Conservation (phyloP, 2,797 vertebrate species). For the Muscicapa striata region DNA sequence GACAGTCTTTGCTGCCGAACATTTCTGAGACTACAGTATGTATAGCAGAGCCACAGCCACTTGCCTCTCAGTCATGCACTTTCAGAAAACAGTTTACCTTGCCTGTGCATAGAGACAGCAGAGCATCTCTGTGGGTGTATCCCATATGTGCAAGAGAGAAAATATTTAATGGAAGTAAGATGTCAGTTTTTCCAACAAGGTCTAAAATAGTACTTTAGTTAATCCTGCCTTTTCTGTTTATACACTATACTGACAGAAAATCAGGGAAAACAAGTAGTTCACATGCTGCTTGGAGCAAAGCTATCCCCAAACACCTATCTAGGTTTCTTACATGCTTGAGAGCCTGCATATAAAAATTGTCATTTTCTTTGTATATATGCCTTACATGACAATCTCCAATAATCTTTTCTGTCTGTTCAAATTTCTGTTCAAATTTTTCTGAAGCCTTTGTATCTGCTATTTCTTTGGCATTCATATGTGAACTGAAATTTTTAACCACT, state of each 20-base stretch:
- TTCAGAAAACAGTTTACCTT: background rate
- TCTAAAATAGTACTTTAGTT: background rate
- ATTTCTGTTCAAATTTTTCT: background rate
- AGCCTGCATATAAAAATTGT: background rate
- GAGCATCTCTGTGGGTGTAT: background rate
- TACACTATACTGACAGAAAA: background rate
- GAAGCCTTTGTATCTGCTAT: background rate
- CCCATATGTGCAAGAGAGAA: accelerated
- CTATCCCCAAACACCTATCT: background rate
- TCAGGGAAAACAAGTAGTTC: background rate
- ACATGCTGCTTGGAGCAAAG: background rate
- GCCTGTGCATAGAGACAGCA: background rate
- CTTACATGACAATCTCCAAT: background rate
- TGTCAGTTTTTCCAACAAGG: background rate
- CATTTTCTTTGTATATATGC: background rate
- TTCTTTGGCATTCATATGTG: background rate
- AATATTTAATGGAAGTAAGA: background rate
- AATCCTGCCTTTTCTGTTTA: background rate
- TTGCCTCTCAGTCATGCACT: accelerated
- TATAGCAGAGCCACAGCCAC: background rate
- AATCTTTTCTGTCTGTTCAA: background rate
- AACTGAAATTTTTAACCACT: background rate
- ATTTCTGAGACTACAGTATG: background rate
- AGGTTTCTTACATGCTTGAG: background rate
- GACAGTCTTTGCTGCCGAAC: background rate